Conservation (phyloP, 2,797 vertebrate genomes). For the Sebastes flavidus region DNA sequence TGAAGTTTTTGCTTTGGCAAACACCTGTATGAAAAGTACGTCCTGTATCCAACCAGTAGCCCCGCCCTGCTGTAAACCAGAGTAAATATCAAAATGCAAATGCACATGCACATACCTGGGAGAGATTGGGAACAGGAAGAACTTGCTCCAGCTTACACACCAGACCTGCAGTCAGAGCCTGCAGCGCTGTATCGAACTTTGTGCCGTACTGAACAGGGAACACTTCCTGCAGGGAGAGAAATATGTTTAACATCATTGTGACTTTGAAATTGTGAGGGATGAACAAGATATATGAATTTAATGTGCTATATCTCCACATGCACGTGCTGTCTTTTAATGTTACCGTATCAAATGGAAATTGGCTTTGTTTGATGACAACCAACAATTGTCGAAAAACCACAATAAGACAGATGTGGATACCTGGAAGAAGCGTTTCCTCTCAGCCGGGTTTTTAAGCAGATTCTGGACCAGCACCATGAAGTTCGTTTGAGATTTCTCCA, state of each 20-base stretch:
- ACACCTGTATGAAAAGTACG: background rate
- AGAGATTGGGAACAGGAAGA: constrained; percentile 80
- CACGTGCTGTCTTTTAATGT: background rate
- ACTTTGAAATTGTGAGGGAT: background rate
- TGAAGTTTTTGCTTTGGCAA: background rate
- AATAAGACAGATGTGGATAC: constrained; percentile 44
- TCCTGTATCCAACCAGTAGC: background rate
- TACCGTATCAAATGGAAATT: background rate
- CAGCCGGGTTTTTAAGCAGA: constrained; percentile 73
- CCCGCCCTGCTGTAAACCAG: background rate
- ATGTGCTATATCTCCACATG: background rate
- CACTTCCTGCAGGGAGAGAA: constrained; percentile 72
- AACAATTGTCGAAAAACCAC: background rate
- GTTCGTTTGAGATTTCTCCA: constrained; percentile 77
- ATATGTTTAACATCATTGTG: background rate
- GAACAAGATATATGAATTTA: background rate
- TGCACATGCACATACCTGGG: constrained; percentile 66
- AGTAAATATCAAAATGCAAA: background rate
- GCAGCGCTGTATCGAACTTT: constrained; percentile 82
- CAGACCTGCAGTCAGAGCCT: constrained; percentile 86
- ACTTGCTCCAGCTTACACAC: constrained; percentile 86
- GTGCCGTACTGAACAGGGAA: constrained; percentile 85
- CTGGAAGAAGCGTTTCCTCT: constrained; percentile 81
- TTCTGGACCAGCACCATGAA: constrained; percentile 83
- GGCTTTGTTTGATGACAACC: background rate